These are phyloP conservation scores for Clarias macrocephalus DNA, from an alignment of 2,113 vertebrate species.

Conservation along the genomic window DNA sequence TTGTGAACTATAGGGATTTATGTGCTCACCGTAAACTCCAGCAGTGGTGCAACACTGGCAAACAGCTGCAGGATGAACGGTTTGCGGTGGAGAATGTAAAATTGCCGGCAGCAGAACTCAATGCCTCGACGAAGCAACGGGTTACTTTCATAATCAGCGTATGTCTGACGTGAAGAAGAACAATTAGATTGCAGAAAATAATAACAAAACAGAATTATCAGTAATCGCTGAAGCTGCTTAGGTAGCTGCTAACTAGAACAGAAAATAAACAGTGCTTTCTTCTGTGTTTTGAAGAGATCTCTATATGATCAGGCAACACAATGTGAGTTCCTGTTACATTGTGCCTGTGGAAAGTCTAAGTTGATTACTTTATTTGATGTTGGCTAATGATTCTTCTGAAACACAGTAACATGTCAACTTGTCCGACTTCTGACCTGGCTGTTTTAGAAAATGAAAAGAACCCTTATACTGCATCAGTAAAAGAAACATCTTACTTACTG, in stretches of 20 bases:
- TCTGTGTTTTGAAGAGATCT: background rate
- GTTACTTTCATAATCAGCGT: slow-evolving; percentile 95
- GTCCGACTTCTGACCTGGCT: no score
- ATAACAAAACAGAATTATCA: background rate
- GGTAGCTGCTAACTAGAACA: background rate
- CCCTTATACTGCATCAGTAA: no score
- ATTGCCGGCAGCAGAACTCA: slow-evolving; percentile 94
- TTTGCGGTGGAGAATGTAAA: slow-evolving; percentile 96
- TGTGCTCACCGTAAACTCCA: slow-evolving; percentile 90
- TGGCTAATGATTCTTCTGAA: no score
- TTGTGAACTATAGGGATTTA: background rate
- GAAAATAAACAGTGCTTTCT: background rate
- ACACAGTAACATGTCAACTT: no score
- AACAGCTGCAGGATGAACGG: slow-evolving; percentile 96
- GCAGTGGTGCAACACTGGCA: slow-evolving; percentile 92
- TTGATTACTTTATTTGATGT: no score
- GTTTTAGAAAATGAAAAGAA: no score
- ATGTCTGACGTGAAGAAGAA: slow-evolving; percentile 75
- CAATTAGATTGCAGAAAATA: background rate
- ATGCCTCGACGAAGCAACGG: slow-evolving; percentile 89
- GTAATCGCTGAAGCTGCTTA: background rate
- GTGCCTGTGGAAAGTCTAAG: no score
- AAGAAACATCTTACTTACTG: no score
- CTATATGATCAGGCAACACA: no score
- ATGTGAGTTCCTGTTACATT: no score